Evolutionary conservation across 2,888 invertebrate genomes (phyloP), one percentile per base, ranked within the genome.

Genomic region (Epinotia bilunana): DNA sequence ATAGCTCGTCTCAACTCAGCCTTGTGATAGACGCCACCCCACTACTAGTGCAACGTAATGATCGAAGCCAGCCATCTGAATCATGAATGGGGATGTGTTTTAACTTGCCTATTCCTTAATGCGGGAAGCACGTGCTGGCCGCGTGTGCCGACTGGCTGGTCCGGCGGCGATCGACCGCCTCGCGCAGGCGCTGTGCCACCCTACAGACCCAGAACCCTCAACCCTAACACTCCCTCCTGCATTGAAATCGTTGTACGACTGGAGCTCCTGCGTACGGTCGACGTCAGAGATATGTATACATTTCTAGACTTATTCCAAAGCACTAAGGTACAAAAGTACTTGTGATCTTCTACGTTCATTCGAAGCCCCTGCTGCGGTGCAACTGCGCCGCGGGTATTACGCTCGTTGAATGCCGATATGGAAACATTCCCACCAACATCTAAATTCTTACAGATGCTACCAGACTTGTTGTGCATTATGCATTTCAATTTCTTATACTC

Each of bases 91-190:
- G 74, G 69, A 74, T 62, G 68, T 70, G 64, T 74, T 70, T 74
- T 71, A 70, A 71, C 69, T 77, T 77, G 72, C 74, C 77, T 77
- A 77, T 76, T 73, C 46, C 73, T 39, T 67, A 76, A 78, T 77
- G 73, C 77, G 73, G 67, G 70, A 77, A 87, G 84, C 92, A 93
- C 93, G 92, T 93, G 93, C 81, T 84, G 77, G 78, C 87, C 86
- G 88, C 91, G 88, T 92, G 89, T 87, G 86, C 82, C 81, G 81
- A 72, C 71, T 75, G 81, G 83, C 80, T 85, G 81, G 78, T 80
- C 77, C 73, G 72, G 72, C 83, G 80, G 81, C 86, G 86, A 91
- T 91, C 92, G 91, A 91, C 90, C 90, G 90, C 79, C 70, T 63
- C 80, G 87, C 92, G 92, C 92, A 90, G 79, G 93, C 93, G 92